phyloP scores from a whole-genome alignment of 2,888 invertebrate genomes.

The Ormyrus thymus region DNA sequence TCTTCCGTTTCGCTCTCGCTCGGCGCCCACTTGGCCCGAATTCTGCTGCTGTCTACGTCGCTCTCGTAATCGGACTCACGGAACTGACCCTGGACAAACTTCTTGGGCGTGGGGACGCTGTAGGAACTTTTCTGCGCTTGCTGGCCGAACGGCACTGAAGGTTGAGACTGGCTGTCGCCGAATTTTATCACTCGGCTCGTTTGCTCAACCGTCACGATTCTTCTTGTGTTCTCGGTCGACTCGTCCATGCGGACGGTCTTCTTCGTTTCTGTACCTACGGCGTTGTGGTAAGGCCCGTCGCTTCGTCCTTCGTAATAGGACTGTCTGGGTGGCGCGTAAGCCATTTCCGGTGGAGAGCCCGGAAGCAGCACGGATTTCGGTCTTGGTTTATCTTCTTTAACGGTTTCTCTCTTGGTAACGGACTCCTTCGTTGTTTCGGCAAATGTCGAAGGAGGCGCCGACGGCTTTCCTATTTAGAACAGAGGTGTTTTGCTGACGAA shows the following conservation, averaged over 20 bases:
- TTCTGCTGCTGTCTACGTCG: conserved; percentile 80
- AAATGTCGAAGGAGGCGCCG: conserved; percentile 71
- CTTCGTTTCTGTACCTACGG: conserved; percentile 81
- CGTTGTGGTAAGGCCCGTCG: conserved; percentile 78
- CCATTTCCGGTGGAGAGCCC: conserved; percentile 79
- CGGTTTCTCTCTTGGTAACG: conserved; percentile 53
- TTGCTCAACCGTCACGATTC: conserved; percentile 82
- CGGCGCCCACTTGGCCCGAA: conserved; percentile 81
- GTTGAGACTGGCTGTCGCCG: conserved; percentile 73
- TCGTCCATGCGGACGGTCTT: conserved; percentile 84
- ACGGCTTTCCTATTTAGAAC: conserved; percentile 69
- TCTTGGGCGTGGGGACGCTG: conserved; percentile 78
- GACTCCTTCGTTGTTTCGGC: conserved; percentile 64
- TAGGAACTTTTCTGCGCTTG: conserved; percentile 59
- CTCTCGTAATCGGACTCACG: conserved; percentile 84
- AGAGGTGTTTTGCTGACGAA: conserved; percentile 58
- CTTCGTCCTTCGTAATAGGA: conserved; percentile 78
- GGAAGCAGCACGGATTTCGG: conserved; percentile 76
- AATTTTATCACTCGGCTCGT: conserved; percentile 83
- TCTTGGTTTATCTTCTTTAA: conserved; percentile 59
- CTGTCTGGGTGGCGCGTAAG: conserved; percentile 76
- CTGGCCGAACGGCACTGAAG: conserved; percentile 10
- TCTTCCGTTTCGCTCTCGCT: conserved; percentile 78
- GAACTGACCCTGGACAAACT: conserved; percentile 81
- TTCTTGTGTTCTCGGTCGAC: conserved; percentile 80